Base-by-base conservation (phyloP, 2,113 vertebrate species). In the Lepisosteus osseus region DNA sequence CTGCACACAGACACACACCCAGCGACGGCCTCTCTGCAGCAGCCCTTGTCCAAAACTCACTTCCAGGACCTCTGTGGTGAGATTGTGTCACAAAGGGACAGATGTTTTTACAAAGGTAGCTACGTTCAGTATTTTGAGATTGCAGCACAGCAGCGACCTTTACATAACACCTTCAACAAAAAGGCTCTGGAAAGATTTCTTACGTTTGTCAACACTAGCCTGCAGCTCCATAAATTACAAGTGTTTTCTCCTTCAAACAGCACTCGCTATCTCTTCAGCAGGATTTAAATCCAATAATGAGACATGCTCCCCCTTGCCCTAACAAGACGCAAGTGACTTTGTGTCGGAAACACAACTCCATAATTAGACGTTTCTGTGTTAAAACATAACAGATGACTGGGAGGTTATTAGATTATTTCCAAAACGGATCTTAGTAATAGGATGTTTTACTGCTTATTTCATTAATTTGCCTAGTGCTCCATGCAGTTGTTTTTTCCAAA, bases 191-290 rank as follows among this genome's bases (percentile, higher is more conserved):
- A 29, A 29, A 29, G 29, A 29, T 29, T 29, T 29, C 29, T 29
- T 29, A 29, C 29, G 29, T 29, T 29, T 29, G 29, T 29, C 29
- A 29, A 29, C 29, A 29, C 29, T 29, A 29, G 29, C 29, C 29
- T 29, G 29, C 29, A 29, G 29, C 29, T 29, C 29, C 29, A 29
- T 29, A 29, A 29, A 29, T 29, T 29, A 29, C 6, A 61, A n/a
- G 12, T 8, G 44, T 64, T 57, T 57, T 74, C 74, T 77, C 74
- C 65, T 71, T 83, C 84, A 89, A 90, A 90, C 86, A 83, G 65
- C 79, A 91, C 89, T 87, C 88, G 84, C 82, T 84, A 81, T 82
- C 81, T 84, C 76, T 79, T 74, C 72, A 78, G 81, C 78, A 73
- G 80, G 69, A 81, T 83, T 82, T 72, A 87, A 85, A 87, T 78